Evolutionary conservation across 2,113 vertebrate genomes (phyloP).

Genomic region (Lophura nycthemera): DNA sequence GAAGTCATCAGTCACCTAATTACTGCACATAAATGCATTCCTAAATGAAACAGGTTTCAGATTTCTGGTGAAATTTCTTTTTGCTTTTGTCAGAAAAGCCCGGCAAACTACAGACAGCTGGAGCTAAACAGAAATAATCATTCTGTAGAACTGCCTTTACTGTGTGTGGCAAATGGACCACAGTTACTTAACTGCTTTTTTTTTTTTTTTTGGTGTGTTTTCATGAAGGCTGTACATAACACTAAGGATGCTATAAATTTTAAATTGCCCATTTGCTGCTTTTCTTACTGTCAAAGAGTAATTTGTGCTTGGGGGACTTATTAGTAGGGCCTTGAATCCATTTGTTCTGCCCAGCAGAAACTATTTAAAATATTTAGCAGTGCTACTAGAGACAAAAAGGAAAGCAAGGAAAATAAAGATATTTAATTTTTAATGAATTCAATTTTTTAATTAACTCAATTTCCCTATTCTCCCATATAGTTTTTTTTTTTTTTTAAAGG

Average conservation of each 20-base stretch:
- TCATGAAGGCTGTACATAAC: neutral
- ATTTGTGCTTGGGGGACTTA: conserved; percentile 14
- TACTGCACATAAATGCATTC: conserved; percentile 24
- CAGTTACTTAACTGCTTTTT: conserved; percentile 33
- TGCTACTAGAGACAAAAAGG: neutral
- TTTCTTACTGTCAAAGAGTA: conserved; percentile 6
- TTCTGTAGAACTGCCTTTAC: conserved; percentile 12
- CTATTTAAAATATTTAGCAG: conserved; percentile 25
- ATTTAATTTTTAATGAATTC: neutral
- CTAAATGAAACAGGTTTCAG: conserved; percentile 77
- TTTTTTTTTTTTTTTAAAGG: neutral
- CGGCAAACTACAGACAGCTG: conserved; percentile 63
- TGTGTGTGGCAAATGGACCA: neutral
- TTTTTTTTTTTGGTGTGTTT: neutral
- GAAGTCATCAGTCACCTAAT: conserved; percentile 54
- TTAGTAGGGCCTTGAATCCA: neutral
- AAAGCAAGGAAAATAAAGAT: neutral
- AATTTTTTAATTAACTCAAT: neutral
- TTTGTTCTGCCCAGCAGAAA: conserved; percentile 47
- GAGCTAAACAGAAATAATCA: conserved; percentile 5
- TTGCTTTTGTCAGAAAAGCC: conserved; percentile 50
- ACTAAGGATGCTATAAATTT: conserved; percentile 25
- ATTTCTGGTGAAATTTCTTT: conserved; percentile 75
- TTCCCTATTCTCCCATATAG: neutral
- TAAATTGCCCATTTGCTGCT: conserved; percentile 23